Percentiles rank a stretch among this genome's conserved stretches.
phyloP scores from a whole-genome alignment of 1,140 invertebrate genomes.

The Maconellicoccus hirsutus region DNA sequence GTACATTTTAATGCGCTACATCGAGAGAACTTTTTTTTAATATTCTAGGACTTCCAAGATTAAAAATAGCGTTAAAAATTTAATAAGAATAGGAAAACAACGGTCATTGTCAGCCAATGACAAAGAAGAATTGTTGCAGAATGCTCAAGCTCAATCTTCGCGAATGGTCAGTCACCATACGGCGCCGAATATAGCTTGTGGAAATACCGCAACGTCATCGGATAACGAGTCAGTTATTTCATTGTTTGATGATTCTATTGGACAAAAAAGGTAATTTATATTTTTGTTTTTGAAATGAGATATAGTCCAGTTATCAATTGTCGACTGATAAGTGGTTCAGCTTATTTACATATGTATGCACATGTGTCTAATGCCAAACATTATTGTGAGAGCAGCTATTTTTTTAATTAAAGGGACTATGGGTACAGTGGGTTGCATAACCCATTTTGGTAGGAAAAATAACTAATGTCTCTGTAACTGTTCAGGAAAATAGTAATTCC shows the following conservation, averaged over 20 bases:
- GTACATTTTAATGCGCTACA: background rate
- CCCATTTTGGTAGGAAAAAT: too few relatives aligned
- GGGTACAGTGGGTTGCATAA: too few relatives aligned
- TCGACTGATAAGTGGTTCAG: too few relatives aligned
- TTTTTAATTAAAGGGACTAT: too few relatives aligned
- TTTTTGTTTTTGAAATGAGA: too few relatives aligned
- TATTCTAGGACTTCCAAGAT: constrained; percentile 35
- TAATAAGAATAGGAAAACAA: constrained; percentile 55
- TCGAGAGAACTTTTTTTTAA: background rate
- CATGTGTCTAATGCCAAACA: too few relatives aligned
- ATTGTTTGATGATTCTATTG: constrained; percentile 17
- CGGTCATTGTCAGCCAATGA: constrained; percentile 33
- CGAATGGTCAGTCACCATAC: background rate
- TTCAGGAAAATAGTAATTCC: too few relatives aligned
- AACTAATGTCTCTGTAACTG: too few relatives aligned
- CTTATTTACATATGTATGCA: too few relatives aligned
- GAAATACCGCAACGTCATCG: constrained; percentile 27
- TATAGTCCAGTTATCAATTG: too few relatives aligned
- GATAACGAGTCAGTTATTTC: constrained; percentile 31
- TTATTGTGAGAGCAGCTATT: too few relatives aligned
- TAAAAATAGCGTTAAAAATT: constrained; percentile 44
- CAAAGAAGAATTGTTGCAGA: constrained; percentile 25
- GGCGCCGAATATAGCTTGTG: background rate
- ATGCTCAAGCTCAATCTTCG: background rate
- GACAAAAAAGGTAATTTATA: constrained; percentile 29